Conservation (phyloP, 1,140 invertebrate genomes). For the Luehdorfia chinensis region DNA sequence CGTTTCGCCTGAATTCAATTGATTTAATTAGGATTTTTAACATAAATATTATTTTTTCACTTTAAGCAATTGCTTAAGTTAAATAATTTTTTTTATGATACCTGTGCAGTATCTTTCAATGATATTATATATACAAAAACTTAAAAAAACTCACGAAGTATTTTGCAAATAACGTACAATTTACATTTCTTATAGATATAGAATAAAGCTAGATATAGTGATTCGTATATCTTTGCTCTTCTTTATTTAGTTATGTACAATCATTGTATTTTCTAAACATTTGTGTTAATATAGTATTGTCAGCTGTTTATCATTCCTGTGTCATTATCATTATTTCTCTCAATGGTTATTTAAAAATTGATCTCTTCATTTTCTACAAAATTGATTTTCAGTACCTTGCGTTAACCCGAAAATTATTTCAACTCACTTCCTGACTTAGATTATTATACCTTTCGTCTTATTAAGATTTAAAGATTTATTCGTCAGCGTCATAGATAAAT, state of each 20-base stretch:
- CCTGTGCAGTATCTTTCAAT: constrained; percentile 38
- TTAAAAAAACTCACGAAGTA: constrained; percentile 39
- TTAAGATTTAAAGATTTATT: too few relatives aligned
- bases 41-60: too few relatives aligned
- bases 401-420: too few relatives aligned
- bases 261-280: constrained; percentile 52
- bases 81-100: background rate
- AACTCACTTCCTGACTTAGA: too few relatives aligned
- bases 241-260: constrained; percentile 51
- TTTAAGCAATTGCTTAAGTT: too few relatives aligned
- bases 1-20: too few relatives aligned
- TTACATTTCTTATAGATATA: constrained; percentile 61
- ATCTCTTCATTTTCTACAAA: too few relatives aligned
- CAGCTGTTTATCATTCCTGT: constrained; percentile 67
- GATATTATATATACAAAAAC: constrained; percentile 54
- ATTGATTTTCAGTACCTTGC: too few relatives aligned
- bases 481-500: too few relatives aligned
- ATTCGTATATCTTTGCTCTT: constrained; percentile 67
- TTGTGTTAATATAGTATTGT: constrained; percentile 73
- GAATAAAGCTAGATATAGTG: constrained; percentile 62
- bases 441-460: too few relatives aligned
- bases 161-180: constrained; percentile 60
- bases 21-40: too few relatives aligned
- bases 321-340: constrained; percentile 34
- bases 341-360: constrained; percentile 23